phyloP scores from a whole-genome alignment of 2,797 vertebrate species.

The Onychomys arenicola region DNA sequence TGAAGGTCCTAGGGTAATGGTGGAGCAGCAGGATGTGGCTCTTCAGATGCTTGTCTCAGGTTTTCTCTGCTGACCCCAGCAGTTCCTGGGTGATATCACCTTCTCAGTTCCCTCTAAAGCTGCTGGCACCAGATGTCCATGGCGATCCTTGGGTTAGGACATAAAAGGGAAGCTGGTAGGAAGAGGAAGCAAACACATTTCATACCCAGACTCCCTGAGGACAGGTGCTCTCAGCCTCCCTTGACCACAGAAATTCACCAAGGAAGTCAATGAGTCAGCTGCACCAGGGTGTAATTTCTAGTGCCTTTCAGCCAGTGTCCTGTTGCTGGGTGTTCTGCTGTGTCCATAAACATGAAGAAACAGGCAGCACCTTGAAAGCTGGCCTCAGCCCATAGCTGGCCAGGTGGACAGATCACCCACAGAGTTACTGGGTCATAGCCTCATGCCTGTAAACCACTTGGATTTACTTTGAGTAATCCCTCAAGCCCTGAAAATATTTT shows the following conservation, averaged over 20 bases:
- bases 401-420: neutral
- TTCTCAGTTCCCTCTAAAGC: neutral
- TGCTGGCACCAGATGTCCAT: neutral
- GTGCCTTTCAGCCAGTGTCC: neutral
- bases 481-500: constrained; percentile 56
- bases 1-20: neutral
- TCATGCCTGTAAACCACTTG: constrained; percentile 5
- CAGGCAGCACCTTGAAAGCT: neutral
- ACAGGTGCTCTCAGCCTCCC: constrained; percentile 61
- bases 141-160: constrained; percentile 8
- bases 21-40: neutral
- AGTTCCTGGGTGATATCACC: neutral
- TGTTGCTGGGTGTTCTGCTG: constrained; percentile 17
- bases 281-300: neutral
- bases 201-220: constrained; percentile 53
- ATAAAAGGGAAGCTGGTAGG: constrained; percentile 55
- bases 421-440: neutral
- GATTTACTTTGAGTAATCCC: constrained; percentile 43
- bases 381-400: neutral
- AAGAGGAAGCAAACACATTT: constrained; percentile 69
- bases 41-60: constrained; percentile 16
- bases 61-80: constrained; percentile 43
- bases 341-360: constrained; percentile 2
- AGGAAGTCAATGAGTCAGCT: constrained; percentile 67
- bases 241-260: constrained; percentile 68